Evolutionary conservation across 1,140 invertebrate species (phyloP).

Genomic region (Eupeodes corollae): DNA sequence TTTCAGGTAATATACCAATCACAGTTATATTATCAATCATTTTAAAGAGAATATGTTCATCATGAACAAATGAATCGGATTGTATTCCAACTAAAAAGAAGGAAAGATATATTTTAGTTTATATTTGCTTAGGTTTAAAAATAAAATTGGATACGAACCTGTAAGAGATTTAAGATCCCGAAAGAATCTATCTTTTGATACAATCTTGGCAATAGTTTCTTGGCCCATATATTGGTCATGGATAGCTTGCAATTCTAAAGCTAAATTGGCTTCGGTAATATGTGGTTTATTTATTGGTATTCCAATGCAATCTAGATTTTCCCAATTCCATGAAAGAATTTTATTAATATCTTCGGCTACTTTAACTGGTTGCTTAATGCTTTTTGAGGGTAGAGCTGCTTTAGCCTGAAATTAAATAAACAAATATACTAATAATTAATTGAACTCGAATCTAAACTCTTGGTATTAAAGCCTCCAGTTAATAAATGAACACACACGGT

Average conservation of each 20-base stretch:
- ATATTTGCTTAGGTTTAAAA: background rate
- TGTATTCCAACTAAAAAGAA: constrained; percentile 39
- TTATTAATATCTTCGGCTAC: background rate
- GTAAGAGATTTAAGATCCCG: constrained; percentile 31
- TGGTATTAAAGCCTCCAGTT: no score
- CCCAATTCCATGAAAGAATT: constrained; percentile 10
- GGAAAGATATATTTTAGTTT: background rate
- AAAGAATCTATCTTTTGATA: constrained; percentile 29
- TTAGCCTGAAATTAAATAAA: background rate
- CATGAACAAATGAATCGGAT: constrained; percentile 35
- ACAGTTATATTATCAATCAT: constrained; percentile 15
- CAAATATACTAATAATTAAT: background rate
- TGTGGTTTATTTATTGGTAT: constrained; percentile 3
- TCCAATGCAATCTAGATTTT: constrained; percentile 8
- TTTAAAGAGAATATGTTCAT: constrained; percentile 4
- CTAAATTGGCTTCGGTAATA: constrained; percentile 2
- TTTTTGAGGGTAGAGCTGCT: background rate
- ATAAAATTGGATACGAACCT: constrained; percentile 2
- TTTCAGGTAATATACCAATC: constrained; percentile 14
- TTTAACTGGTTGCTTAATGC: background rate
- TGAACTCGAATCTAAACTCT: background rate
- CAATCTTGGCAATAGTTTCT: constrained; percentile 13
- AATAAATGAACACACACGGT: no score
- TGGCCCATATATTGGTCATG: background rate
- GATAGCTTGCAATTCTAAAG: constrained; percentile 4